Evolutionary conservation across 2,797 vertebrate species (phyloP).

Genomic region (Melanitta fusca): DNA sequence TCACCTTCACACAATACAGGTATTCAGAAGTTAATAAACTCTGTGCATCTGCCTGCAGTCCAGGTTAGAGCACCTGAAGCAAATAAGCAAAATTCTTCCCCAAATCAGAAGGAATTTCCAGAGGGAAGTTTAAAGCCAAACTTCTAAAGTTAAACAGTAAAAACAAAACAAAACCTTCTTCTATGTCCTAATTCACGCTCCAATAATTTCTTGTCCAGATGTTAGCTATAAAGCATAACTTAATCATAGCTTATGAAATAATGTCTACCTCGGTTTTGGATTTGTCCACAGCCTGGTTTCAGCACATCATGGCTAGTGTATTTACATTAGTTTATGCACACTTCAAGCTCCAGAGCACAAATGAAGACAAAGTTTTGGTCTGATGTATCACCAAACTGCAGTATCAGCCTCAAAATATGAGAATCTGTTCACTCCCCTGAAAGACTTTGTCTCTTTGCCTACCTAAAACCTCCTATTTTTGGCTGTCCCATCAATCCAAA

Average conservation of each 20-base stretch:
- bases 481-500: neutral
- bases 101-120: neutral
- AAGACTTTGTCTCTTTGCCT: neutral
- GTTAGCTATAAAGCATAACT: neutral
- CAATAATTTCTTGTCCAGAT: neutral
- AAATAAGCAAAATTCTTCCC: neutral
- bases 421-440: neutral
- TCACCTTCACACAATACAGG: neutral
- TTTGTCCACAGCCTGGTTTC: neutral
- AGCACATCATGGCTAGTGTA: neutral
- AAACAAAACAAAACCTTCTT: neutral
- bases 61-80: fast-evolving
- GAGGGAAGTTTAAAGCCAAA: neutral
- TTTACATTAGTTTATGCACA: neutral
- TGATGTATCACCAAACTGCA: neutral
- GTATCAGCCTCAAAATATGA: neutral
- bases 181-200: neutral
- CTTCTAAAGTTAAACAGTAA: neutral
- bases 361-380: neutral
- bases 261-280: neutral
- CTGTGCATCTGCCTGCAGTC: too few relatives aligned
- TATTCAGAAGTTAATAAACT: neutral
- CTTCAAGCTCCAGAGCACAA: neutral
- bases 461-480: neutral
- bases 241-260: neutral